A percentile compares a stretch with the other conserved stretches of the same genome.
Evolutionary conservation across 2,797 vertebrate species (phyloP).

Genomic region (Enteromius unitaeniatus): DNA sequence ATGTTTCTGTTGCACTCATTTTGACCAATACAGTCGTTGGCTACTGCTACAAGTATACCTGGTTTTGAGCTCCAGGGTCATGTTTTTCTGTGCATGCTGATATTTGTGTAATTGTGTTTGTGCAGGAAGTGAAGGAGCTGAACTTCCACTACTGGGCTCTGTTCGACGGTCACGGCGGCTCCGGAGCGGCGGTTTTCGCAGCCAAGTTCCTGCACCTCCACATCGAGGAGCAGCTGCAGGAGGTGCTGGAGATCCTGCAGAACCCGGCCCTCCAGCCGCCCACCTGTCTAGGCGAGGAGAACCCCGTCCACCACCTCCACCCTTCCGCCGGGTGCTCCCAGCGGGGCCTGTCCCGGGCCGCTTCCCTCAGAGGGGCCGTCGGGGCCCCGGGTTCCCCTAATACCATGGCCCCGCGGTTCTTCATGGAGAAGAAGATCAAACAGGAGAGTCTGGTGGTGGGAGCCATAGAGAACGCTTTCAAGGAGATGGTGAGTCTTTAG

Average conservation of each 20-base stretch:
- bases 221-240: conserved; percentile 90
- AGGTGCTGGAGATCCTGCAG: conserved; percentile 88
- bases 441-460: conserved; percentile 94
- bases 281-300: conserved; percentile 91
- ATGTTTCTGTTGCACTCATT: too few species aligned
- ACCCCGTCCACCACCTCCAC: conserved; percentile 71
- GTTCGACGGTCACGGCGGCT: conserved; percentile 95
- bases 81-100: background rate
- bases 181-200: conserved; percentile 89
- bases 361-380: conserved; percentile 86
- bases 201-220: conserved; percentile 91
- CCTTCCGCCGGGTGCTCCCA: conserved; percentile 70
- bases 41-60: too few species aligned
- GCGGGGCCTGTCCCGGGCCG: conserved; percentile 87
- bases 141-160: conserved; percentile 94
- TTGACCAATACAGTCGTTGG: too few species aligned
- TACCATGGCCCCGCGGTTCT: conserved; percentile 89
- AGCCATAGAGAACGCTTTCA: conserved; percentile 96
- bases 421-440: conserved; percentile 94
- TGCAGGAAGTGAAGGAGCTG: conserved; percentile 83
- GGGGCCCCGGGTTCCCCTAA: conserved; percentile 89
- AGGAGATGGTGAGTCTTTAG: conserved; percentile 88
- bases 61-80: background rate
- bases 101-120: background rate
- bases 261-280: conserved; percentile 83